phyloP scores from a whole-genome alignment of 2,113 vertebrate genomes.

The Calyptommatus sinebrachiatus region DNA sequence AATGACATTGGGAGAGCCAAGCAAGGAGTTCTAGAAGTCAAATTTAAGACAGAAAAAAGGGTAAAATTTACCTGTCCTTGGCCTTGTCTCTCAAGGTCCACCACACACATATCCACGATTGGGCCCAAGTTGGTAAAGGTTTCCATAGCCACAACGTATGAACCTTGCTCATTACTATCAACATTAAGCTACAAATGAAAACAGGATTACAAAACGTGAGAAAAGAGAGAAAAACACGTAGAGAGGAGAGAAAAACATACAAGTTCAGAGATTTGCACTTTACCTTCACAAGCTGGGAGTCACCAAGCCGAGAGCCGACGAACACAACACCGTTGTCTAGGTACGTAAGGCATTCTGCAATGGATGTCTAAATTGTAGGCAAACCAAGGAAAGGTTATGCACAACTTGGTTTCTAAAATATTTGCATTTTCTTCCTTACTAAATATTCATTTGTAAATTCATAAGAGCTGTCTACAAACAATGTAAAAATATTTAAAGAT shows the following conservation, averaged over 20 bases:
- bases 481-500: neutral
- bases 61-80: slow-evolving; percentile 87
- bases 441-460: neutral
- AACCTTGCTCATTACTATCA: slow-evolving; percentile 98
- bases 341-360: slow-evolving; percentile 96
- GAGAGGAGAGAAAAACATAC: too few species aligned
- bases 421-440: neutral
- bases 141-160: slow-evolving; percentile 96
- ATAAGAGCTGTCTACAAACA: neutral
- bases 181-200: slow-evolving; percentile 83
- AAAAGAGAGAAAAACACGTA: neutral
- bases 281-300: slow-evolving; percentile 98
- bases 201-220: neutral
- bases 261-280: neutral
- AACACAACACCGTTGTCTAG: slow-evolving; percentile 97
- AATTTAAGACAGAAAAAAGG: too few species aligned
- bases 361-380: slow-evolving; percentile 83
- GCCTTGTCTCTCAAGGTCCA: slow-evolving; percentile 95
- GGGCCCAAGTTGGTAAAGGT: slow-evolving; percentile 97
- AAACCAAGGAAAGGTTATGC: slow-evolving; percentile 9
- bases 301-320: slow-evolving; percentile 93
- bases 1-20: too few species aligned
- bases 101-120: slow-evolving; percentile 98
- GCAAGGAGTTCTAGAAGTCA: too few species aligned
- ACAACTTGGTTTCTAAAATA: neutral